Percentiles rank a stretch among this genome's conserved stretches.
These are phyloP conservation scores for Panthera tigris DNA, from an alignment of 2,113 vertebrate genomes.

Conservation along the genomic window DNA sequence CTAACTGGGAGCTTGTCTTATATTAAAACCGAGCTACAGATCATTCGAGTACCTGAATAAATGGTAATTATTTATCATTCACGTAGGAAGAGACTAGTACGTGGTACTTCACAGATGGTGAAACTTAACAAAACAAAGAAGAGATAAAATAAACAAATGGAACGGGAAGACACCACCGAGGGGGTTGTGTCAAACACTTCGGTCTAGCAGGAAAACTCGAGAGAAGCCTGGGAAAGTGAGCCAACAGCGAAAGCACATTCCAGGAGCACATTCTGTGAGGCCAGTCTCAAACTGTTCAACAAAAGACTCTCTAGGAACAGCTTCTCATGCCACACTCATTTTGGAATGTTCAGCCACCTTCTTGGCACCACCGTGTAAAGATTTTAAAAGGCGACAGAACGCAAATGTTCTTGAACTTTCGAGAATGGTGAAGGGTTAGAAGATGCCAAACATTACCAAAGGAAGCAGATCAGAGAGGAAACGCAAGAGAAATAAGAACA, in stretches of 20 bases:
- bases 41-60: conserved; percentile 64
- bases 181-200: conserved; percentile 16
- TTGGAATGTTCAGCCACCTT: background rate
- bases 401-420: background rate
- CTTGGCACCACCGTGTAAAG: background rate
- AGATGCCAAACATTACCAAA: background rate
- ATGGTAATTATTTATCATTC: conserved; percentile 58
- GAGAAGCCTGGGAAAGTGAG: background rate
- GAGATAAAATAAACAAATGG: conserved; percentile 61
- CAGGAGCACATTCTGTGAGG: background rate
- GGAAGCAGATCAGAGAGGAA: background rate
- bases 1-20: background rate
- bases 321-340: background rate
- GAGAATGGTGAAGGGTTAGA: background rate
- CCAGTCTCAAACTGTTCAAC: background rate
- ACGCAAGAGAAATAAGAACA: background rate
- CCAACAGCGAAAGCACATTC: background rate
- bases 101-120: conserved; percentile 62
- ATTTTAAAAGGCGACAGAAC: background rate
- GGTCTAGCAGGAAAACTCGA: conserved; percentile 7
- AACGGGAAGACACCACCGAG: background rate
- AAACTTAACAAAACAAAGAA: conserved; percentile 68
- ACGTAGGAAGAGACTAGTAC: background rate
- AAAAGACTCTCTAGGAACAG: background rate
- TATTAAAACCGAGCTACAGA: background rate